Conservation (phyloP, 1,140 invertebrate genomes). For the Pseudomyrmex flavicornis region DNA sequence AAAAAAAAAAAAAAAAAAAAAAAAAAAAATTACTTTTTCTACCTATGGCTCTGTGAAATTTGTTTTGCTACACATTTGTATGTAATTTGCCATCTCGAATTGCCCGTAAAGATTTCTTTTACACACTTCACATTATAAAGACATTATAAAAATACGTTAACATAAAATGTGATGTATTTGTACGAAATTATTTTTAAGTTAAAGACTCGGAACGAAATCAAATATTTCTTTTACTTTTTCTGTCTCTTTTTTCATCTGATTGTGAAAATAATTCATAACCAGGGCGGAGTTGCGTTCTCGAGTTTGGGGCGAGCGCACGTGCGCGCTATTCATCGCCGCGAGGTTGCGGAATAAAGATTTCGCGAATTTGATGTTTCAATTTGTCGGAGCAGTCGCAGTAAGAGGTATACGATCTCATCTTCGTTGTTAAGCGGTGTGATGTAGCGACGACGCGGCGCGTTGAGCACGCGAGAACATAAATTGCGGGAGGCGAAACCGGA, state of each 20-base stretch:
- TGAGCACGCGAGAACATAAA: slow-evolving; percentile 56
- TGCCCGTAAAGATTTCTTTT: slow-evolving; percentile 1
- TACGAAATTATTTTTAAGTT: too few relatives aligned
- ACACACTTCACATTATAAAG: not conserved
- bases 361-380: slow-evolving; percentile 58
- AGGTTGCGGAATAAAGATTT: slow-evolving; percentile 48
- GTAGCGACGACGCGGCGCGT: slow-evolving; percentile 20
- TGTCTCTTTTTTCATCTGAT: not conserved
- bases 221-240: slow-evolving; percentile 1
- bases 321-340: slow-evolving; percentile 25
- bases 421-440: slow-evolving; percentile 55
- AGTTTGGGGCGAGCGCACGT: not conserved
- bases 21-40: not conserved
- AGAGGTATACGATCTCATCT: slow-evolving; percentile 32
- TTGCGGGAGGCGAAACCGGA: slow-evolving; percentile 15
- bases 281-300: not conserved
- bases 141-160: too few relatives aligned
- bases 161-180: too few relatives aligned
- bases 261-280: not conserved
- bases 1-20: not conserved
- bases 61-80: not conserved
- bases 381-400: slow-evolving; percentile 23
- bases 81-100: not conserved
- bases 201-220: not conserved
- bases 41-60: not conserved